Evolutionary conservation across 2,797 vertebrate genomes (phyloP), one percentile per base, ranked within the genome.

Genomic region (Lacerta bilineata): DNA sequence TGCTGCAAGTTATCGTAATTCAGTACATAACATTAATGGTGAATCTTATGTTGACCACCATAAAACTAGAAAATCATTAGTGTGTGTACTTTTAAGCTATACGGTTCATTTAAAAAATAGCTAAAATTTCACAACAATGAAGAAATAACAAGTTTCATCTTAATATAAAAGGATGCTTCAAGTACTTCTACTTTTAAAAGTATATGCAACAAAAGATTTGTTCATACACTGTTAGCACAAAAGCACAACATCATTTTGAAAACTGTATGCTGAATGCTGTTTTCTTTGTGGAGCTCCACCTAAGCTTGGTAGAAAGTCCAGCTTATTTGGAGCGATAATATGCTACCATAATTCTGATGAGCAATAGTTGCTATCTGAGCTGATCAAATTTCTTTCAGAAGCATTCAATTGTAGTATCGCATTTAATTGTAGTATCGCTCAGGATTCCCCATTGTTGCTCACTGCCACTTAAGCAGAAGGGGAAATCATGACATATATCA

Each of bases 121-220:
- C 71, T 66, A 82, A 90, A 91, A 9, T 69, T 91, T 91, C 85
- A 17, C 81, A 78, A 23, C 87, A 43, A 55, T 0, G 1, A 75
- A 90, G 78, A 69, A 3, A 68, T 17, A 87, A 89, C 11, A 85
- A 88, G 86, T 71, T 9, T 61, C 87, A 89, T 18, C 36, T 86
- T 84, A 69, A n/a, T 29, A 77, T 39, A 27, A 93, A 95, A 88
- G 90, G 77, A 55, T 82, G 78, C 72, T 87, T 91, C 89, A 90
- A 94, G 92, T 69, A 91, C 88, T 74, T 78, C 23, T 27, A 8
- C 50, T 46, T 61, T 71, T 85, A 77, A 84, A 84, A 72, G 68
- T 3, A 55, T 55, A 91, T 66, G 39, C 33, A 84, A 29, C 79
- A 27, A 75, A n/a, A 0, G 33, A 25, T 55, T 13, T 92, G 85